Conservation (phyloP, 2,797 vertebrate genomes). For the Chanos chanos region DNA sequence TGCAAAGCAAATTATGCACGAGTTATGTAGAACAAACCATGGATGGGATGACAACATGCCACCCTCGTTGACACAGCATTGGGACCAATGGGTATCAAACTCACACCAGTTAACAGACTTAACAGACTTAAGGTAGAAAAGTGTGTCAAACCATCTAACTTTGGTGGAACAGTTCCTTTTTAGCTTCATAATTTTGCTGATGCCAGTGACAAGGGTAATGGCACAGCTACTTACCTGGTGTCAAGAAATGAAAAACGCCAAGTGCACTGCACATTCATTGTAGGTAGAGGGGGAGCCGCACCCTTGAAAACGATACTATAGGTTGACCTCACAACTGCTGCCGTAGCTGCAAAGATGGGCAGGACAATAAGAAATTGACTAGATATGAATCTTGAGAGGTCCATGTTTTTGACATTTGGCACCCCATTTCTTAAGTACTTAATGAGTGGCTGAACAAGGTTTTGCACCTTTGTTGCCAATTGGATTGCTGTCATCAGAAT, state of each 20-base stretch:
- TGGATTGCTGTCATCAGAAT: no score
- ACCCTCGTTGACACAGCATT: not conserved
- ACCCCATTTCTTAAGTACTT: no score
- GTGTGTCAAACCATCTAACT: conserved; percentile 3
- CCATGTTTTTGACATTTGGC: no score
- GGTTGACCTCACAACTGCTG: no score
- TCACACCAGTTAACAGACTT: not conserved
- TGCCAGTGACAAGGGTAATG: conserved; percentile 26
- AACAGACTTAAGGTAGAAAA: not conserved
- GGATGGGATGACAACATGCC: conserved; percentile 22
- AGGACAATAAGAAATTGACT: no score
- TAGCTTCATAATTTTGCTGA: conserved; percentile 32
- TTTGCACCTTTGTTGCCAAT: no score
- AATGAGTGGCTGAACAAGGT: no score
- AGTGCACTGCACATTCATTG: conserved; percentile 4
- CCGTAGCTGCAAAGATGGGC: no score
- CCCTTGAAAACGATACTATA: no score
- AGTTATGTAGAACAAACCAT: conserved; percentile 7
- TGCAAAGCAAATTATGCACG: conserved; percentile 27
- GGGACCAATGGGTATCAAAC: not conserved
- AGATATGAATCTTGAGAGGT: no score
- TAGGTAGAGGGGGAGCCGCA: not conserved
- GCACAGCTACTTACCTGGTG: conserved; percentile 4
- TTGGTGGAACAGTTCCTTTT: conserved; percentile 1
- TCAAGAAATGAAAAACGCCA: not conserved